A percentile compares a stretch with the other conserved stretches of the same genome.
Conservation (phyloP, 2,888 invertebrate species). For the Ochlodes sylvanus region DNA sequence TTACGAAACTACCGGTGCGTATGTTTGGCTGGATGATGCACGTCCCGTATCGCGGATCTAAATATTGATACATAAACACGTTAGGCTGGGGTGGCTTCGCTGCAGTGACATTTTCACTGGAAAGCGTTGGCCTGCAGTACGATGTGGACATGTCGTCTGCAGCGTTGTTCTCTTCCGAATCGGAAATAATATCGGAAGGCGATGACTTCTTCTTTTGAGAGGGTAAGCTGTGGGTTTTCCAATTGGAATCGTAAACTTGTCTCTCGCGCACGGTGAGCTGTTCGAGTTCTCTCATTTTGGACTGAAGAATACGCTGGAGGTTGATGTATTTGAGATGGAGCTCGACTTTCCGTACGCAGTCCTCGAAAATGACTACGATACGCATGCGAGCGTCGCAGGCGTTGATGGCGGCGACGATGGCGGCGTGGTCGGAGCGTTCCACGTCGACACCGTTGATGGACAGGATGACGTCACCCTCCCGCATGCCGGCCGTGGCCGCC, state of each 20-base stretch:
- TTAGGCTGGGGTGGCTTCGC: conserved; percentile 74
- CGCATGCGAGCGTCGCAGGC: conserved; percentile 95
- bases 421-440: conserved; percentile 97
- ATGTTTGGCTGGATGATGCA: conserved; percentile 89
- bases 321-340: conserved; percentile 97
- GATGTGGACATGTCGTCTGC: conserved; percentile 82
- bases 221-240: conserved; percentile 95
- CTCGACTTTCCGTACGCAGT: conserved; percentile 97
- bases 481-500: conserved; percentile 96
- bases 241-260: conserved; percentile 93
- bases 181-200: conserved; percentile 73
- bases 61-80: conserved; percentile 87
- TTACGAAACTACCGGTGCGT: conserved; percentile 88
- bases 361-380: conserved; percentile 98
- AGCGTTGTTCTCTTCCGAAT: conserved; percentile 71
- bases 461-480: conserved; percentile 97
- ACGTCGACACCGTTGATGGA: conserved; percentile 98
- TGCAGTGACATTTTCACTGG: conserved; percentile 90
- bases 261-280: conserved; percentile 92
- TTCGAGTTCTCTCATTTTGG: conserved; percentile 93
- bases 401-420: conserved; percentile 96
- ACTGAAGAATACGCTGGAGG: conserved; percentile 92
- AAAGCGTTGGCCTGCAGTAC: conserved; percentile 91
- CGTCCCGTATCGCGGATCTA: conserved; percentile 89
- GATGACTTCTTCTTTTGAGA: conserved; percentile 92